phyloP scores from a whole-genome alignment of 2,888 invertebrate genomes.

The Leptarthrus brevirostris region DNA sequence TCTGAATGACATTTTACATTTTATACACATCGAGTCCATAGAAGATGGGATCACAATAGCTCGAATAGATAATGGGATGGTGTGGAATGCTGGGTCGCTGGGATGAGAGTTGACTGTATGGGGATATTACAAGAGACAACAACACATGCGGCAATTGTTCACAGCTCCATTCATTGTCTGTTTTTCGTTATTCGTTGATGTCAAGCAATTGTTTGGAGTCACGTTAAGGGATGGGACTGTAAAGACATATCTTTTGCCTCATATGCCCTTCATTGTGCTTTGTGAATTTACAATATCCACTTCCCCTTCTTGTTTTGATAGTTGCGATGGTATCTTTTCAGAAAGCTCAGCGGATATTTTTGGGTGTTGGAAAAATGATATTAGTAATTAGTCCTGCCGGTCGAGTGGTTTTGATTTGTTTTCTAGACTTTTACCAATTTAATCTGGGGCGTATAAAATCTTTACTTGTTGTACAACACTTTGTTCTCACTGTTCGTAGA shows the following conservation, averaged over 20 bases:
- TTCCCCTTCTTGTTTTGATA: slow-evolving; percentile 22
- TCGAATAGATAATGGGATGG: slow-evolving; percentile 32
- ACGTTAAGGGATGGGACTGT: background rate
- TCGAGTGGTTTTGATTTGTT: too few species aligned
- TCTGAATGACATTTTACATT: slow-evolving; percentile 49
- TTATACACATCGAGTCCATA: slow-evolving; percentile 42
- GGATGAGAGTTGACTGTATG: background rate
- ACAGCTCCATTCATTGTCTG: slow-evolving; percentile 47
- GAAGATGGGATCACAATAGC: slow-evolving; percentile 46
- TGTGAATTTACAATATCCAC: too few species aligned
- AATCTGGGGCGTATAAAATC: too few species aligned
- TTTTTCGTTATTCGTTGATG: slow-evolving; percentile 48
- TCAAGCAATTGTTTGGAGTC: slow-evolving; percentile 49
- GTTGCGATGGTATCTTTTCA: slow-evolving; percentile 39
- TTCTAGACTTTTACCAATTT: too few species aligned
- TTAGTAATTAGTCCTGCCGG: too few species aligned
- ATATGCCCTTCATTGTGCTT: slow-evolving; percentile 32
- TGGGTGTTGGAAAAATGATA: too few species aligned
- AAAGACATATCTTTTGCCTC: slow-evolving; percentile 30
- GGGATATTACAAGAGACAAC: slow-evolving; percentile 35
- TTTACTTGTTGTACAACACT: too few species aligned
- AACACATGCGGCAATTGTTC: slow-evolving; percentile 50
- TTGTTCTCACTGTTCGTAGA: too few species aligned
- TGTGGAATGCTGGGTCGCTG: background rate
- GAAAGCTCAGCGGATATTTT: slow-evolving; percentile 12